Conservation (phyloP, 2,888 invertebrate species). For the Euspilapteryx auroguttella region DNA sequence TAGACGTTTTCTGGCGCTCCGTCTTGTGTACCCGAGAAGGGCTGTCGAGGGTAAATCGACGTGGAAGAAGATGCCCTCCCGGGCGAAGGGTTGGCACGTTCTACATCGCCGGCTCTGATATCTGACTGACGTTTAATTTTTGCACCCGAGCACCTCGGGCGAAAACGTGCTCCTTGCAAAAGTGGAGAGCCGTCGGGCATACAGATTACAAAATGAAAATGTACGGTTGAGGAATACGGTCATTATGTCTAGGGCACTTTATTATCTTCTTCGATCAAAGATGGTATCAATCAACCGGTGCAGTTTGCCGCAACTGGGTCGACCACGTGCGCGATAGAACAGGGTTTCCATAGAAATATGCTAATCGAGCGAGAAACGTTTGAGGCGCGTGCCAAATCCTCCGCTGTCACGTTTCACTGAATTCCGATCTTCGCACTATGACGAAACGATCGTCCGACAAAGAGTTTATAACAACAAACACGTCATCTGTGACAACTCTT, state of each 20-base stretch:
- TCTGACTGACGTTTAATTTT: slow-evolving; percentile 44
- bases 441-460: slow-evolving; percentile 14
- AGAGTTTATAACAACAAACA: too few relatives aligned
- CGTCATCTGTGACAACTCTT: too few relatives aligned
- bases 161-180: slow-evolving; percentile 11
- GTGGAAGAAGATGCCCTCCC: slow-evolving; percentile 21
- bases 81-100: slow-evolving; percentile 19
- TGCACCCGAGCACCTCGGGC: slow-evolving; percentile 15
- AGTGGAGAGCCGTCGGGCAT: slow-evolving; percentile 9
- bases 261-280: too few relatives aligned
- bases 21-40: slow-evolving; percentile 16
- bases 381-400: slow-evolving; percentile 24
- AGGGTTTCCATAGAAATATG: slow-evolving; percentile 28
- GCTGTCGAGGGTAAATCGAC: slow-evolving; percentile 21
- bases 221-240: too few relatives aligned
- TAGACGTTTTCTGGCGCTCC: slow-evolving; percentile 16
- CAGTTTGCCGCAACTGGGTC: slow-evolving; percentile 6
- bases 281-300: too few relatives aligned
- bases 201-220: too few relatives aligned
- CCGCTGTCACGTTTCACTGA: slow-evolving; percentile 18
- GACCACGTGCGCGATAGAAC: slow-evolving; percentile 30
- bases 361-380: slow-evolving; percentile 20
- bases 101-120: slow-evolving; percentile 33
- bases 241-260: too few relatives aligned
- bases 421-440: slow-evolving; percentile 23